Base-by-base conservation (phyloP, 2,797 vertebrate genomes). In the Lycodopsis pacificus region DNA sequence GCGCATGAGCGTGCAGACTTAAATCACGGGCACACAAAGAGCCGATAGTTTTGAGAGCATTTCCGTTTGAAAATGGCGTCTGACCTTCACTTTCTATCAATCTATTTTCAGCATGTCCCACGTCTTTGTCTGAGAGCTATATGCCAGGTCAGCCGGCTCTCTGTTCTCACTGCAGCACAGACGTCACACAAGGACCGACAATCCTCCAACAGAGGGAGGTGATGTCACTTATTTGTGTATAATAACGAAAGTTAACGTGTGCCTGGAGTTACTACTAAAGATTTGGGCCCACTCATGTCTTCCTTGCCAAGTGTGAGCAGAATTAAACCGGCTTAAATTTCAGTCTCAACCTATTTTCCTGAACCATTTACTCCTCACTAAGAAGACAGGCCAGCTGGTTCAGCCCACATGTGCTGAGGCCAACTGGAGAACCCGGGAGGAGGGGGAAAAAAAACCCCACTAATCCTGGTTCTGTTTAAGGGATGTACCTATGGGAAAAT, bases 161-260 rank as follows among this genome's bases (percentile, higher is more conserved):
- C 74, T 73, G 74, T 48, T 73, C 76, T 82, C 71, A 76, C 54
- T 73, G 75, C 73, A 78, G 63, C 22, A 54, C 20, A 25, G 0
- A 85, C 59, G 79, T 34, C 49, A 74, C 58, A 58, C 49, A 22
- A 38, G 17, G 57, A 75, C 67, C 68, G 25, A 73, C 54, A 71
- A 62, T 56, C 25, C 32, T 68, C 59, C 19, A 73, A 63, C 49
- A 42, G 44, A 66, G n/a, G 12, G 15, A 68, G 36, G 38, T 40
- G n/a, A 59, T 64, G 76, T 78, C 2, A 77, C 56, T 42, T 27
- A 27, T 61, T 48, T 40, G 51, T 83, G 64, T 67, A 4, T 70
- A 48, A 56, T 25, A 64, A 46, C 34, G 25, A 34, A 22, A 32
- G 6, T 20, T 77, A 22, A 65, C 44, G 6, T 36, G 48, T 56